phyloP scores from a whole-genome alignment of 1,140 invertebrate genomes.

The Eubasilissa regina region DNA sequence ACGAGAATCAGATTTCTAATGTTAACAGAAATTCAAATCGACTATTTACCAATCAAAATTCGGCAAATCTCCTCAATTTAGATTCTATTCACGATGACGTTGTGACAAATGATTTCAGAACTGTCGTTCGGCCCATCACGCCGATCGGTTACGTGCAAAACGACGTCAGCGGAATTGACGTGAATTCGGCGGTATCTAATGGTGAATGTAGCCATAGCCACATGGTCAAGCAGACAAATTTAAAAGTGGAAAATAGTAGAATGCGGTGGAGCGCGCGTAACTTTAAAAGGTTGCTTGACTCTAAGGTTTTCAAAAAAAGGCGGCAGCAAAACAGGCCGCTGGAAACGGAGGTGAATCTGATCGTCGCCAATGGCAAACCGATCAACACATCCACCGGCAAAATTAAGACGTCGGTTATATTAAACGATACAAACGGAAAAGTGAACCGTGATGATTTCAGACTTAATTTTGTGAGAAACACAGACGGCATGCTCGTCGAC shows the following conservation, averaged over 20 bases:
- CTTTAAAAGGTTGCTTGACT: constrained; percentile 50
- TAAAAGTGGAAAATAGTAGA: constrained; percentile 63
- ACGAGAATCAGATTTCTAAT: background rate
- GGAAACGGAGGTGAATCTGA: constrained; percentile 74
- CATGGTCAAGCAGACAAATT: constrained; percentile 66
- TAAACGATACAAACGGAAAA: constrained; percentile 48
- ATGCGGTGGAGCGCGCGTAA: constrained; percentile 48
- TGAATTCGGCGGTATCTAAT: constrained; percentile 63
- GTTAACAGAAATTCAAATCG: constrained; percentile 16
- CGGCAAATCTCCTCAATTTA: constrained; percentile 18
- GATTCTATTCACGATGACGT: constrained; percentile 55
- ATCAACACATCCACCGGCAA: constrained; percentile 52
- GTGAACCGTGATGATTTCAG: constrained; percentile 60
- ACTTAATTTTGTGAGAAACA: constrained; percentile 62
- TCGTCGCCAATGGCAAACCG: constrained; percentile 62
- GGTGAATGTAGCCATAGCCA: constrained; percentile 72
- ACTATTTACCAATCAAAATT: constrained; percentile 34
- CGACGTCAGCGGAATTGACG: constrained; percentile 73
- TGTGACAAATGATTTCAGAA: constrained; percentile 62
- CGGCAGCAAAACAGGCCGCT: constrained; percentile 62
- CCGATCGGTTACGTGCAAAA: constrained; percentile 85
- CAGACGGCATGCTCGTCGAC: constrained; percentile 63
- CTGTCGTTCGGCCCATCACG: constrained; percentile 68
- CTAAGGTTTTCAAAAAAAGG: constrained; percentile 51
- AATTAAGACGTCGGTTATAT: constrained; percentile 55